Base-by-base conservation (phyloP, 2,113 vertebrate genomes). In the Chaenocephalus aceratus region DNA sequence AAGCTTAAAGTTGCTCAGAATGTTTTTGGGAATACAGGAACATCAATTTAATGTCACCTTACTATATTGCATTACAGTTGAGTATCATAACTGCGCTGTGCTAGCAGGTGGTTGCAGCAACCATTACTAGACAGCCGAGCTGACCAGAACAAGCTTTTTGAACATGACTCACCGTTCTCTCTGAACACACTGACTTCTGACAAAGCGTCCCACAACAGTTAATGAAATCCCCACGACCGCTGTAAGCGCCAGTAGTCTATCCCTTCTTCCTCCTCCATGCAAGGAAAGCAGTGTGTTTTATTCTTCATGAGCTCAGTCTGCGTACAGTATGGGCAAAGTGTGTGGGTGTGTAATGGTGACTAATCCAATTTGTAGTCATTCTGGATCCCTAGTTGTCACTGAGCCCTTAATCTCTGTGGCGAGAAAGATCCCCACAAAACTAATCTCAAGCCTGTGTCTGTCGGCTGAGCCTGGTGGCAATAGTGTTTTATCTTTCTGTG, bases 341-440 rank as follows among this genome's bases (percentile, higher is more conserved):
- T 82, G 90, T 92, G 88, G 85, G 70, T 72, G 79, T 86, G 94
- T 95, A 94, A 93, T 88, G 86, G 90, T 90, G 80, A 89, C 90
- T 96, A 94, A 95, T 94, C 93, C 94, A 93, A 94, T 95, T 94
- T 93, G 77, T 83, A 79, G 92, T 92, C 92, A 92, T 92, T 94
- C 91, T 92, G 82, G 88, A 90, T 87, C 77, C 85, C 46, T 74
- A 73, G 89, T 75, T 85, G 88, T 84, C 85, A 76, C 84, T 88
- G 84, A 92, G 84, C 60, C 66, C 79, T 75, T 94, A 95, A 95
- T 94, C 94, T 87, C 75, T 86, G 83, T 77, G 86, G 67, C 83
- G 88, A 89, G 91, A 79, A 69, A 90, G 79, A 73, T 82, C 62
- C 82, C 73, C 78, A 74, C 77, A 74, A 74, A 83, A 83, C 76